Conservation (phyloP, 2,113 vertebrate species). For the Myodes glareolus region DNA sequence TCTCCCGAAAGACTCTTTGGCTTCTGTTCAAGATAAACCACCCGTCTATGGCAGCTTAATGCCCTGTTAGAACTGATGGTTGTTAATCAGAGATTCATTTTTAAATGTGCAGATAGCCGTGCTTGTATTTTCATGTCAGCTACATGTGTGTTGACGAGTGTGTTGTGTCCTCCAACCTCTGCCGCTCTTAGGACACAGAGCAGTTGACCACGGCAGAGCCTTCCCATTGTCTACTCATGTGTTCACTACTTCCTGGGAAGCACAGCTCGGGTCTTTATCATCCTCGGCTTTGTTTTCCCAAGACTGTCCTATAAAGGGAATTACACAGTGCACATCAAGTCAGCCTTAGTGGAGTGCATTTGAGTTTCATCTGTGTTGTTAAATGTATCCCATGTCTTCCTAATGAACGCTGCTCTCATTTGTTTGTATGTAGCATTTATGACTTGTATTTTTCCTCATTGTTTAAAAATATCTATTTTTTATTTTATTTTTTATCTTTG, state of each 20-base stretch:
- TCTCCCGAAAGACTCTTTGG: background rate
- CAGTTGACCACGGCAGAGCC: background rate
- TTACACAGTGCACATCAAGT: background rate
- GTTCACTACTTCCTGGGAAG: background rate
- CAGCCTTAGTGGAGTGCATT: background rate
- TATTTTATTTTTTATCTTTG: background rate
- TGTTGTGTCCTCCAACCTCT: background rate
- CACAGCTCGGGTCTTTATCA: background rate
- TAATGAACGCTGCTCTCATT: background rate
- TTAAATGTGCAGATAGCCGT: background rate
- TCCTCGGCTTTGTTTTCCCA: background rate
- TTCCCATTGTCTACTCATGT: background rate
- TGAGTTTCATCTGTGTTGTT: background rate
- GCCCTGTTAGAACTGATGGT: background rate
- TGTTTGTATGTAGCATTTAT: background rate
- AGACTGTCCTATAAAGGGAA: background rate
- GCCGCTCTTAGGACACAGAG: background rate
- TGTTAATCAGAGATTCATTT: background rate
- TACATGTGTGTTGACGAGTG: background rate
- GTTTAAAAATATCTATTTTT: slow-evolving; percentile 2
- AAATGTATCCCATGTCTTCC: background rate
- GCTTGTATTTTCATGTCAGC: background rate
- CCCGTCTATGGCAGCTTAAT: background rate
- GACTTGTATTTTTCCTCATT: slow-evolving; percentile 35
- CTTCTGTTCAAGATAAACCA: slow-evolving; percentile 27